A percentile compares a stretch with the other conserved stretches of the same genome.
These are phyloP conservation scores for Noctua comes DNA, from an alignment of 2,888 invertebrate species.

Conservation along the genomic window DNA sequence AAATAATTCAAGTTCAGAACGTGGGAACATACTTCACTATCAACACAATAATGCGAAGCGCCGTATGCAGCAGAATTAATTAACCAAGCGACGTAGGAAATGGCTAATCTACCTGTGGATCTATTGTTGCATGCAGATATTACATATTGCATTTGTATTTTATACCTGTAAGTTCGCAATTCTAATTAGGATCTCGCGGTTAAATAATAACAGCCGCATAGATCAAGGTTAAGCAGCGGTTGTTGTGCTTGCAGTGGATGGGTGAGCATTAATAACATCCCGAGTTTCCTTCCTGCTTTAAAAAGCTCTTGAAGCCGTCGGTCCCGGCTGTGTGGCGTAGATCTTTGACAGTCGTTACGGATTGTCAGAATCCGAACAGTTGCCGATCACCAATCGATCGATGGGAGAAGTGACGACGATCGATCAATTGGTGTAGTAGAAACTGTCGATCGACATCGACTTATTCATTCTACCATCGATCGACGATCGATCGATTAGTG, in stretches of 20 bases:
- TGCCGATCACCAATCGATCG: too few relatives aligned
- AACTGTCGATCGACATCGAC: too few relatives aligned
- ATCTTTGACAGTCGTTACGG: not conserved
- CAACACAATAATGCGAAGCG: conserved; percentile 26
- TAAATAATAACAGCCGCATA: not conserved
- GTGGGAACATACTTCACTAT: conserved; percentile 45
- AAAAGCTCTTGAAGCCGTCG: not conserved
- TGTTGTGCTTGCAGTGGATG: not conserved
- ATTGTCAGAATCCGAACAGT: not conserved
- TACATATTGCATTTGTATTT: conserved; percentile 21
- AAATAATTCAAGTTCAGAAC: conserved; percentile 9
- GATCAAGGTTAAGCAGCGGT: not conserved
- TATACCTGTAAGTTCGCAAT: conserved; percentile 1
- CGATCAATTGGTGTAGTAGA: too few relatives aligned
- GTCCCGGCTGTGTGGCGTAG: not conserved
- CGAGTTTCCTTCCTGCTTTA: not conserved
- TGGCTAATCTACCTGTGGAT: conserved; percentile 34
- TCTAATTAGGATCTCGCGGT: not conserved
- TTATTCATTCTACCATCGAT: too few relatives aligned
- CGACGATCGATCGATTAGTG: too few relatives aligned
- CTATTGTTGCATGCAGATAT: conserved; percentile 41
- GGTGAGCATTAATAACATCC: not conserved
- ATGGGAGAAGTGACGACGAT: too few relatives aligned
- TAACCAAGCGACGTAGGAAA: conserved; percentile 35
- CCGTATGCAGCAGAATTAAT: conserved; percentile 44